Conservation (phyloP, 1,140 invertebrate species). For the Ctenoplectra terminalis region DNA sequence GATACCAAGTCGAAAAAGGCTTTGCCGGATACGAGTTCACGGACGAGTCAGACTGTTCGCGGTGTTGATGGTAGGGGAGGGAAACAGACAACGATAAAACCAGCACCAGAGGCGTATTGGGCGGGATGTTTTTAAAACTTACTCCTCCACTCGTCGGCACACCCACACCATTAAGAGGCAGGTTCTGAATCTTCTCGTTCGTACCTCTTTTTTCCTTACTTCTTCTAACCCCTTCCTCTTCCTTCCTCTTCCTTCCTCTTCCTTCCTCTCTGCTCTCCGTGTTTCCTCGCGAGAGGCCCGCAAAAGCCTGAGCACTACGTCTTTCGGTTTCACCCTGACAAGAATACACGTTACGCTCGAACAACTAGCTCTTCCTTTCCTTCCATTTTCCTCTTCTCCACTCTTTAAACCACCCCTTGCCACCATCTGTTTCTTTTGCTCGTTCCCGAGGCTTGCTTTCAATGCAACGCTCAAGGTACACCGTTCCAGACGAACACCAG, state of each 20-base stretch:
- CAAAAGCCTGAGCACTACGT: conserved; percentile 59
- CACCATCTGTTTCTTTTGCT: conserved; percentile 14
- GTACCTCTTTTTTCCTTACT: conserved; percentile 32
- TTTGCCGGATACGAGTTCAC: conserved; percentile 53
- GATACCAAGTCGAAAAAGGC: conserved; percentile 44
- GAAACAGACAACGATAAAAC: conserved; percentile 63
- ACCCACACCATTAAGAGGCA: conserved; percentile 68
- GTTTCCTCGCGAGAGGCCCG: conserved; percentile 40
- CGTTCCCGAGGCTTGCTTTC: conserved; percentile 23
- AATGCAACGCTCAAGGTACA: conserved; percentile 30
- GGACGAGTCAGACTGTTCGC: conserved; percentile 19
- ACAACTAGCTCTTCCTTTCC: conserved; percentile 64
- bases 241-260: conserved; percentile 4
- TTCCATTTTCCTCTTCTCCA: conserved; percentile 11
- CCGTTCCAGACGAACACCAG: conserved; percentile 44
- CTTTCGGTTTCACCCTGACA: conserved; percentile 65
- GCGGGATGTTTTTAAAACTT: conserved; percentile 75
- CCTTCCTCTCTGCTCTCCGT: conserved; percentile 21
- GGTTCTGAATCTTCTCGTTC: conserved; percentile 41
- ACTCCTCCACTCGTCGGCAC: conserved; percentile 59
- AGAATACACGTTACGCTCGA: conserved; percentile 76
- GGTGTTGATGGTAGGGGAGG: neutral
- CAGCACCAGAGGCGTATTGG: conserved; percentile 59
- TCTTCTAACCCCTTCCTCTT: neutral
- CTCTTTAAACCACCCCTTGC: neutral